Conservation (phyloP, 2,888 invertebrate genomes). For the Bhutanitis thaidina region DNA sequence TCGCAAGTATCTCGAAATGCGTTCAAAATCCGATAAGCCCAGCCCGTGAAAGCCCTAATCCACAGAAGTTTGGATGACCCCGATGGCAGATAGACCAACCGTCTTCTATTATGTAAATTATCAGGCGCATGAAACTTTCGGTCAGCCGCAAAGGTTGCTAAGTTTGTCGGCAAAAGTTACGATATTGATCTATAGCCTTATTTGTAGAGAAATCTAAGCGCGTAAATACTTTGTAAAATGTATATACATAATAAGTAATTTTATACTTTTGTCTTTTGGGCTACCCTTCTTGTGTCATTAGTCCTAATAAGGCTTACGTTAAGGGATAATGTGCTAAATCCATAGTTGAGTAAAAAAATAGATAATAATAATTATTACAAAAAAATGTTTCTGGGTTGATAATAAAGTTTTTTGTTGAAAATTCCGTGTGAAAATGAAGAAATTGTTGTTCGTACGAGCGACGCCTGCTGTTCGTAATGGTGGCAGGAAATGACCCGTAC, state of each 20-base stretch:
- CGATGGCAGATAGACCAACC: slow-evolving; percentile 73
- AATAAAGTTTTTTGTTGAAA: slow-evolving; percentile 14
- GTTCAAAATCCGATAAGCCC: slow-evolving; percentile 76
- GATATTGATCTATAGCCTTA: slow-evolving; percentile 63
- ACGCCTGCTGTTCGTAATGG: slow-evolving; percentile 61
- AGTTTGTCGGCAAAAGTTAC: slow-evolving; percentile 67
- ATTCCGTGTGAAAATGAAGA: slow-evolving; percentile 55
- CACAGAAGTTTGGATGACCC: slow-evolving; percentile 75
- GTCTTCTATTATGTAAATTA: slow-evolving; percentile 79
- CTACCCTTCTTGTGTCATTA: too few species aligned
- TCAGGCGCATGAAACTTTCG: slow-evolving; percentile 71
- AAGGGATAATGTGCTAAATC: too few species aligned
- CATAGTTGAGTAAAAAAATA: too few species aligned
- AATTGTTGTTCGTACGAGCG: slow-evolving; percentile 47
- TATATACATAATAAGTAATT: too few species aligned
- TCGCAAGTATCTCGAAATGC: slow-evolving; percentile 74
- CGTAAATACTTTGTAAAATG: too few species aligned
- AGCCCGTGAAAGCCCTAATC: slow-evolving; percentile 73
- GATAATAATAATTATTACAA: too few species aligned
- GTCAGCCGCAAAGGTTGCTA: slow-evolving; percentile 62
- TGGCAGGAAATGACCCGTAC: slow-evolving; percentile 53
- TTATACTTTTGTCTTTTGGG: too few species aligned
- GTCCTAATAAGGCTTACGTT: too few species aligned
- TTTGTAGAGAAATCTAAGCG: slow-evolving; percentile 53
- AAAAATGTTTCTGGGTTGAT: too few species aligned